These are phyloP conservation scores for Grallaria varia DNA, from an alignment of 2,113 vertebrate species.

Conservation along the genomic window DNA sequence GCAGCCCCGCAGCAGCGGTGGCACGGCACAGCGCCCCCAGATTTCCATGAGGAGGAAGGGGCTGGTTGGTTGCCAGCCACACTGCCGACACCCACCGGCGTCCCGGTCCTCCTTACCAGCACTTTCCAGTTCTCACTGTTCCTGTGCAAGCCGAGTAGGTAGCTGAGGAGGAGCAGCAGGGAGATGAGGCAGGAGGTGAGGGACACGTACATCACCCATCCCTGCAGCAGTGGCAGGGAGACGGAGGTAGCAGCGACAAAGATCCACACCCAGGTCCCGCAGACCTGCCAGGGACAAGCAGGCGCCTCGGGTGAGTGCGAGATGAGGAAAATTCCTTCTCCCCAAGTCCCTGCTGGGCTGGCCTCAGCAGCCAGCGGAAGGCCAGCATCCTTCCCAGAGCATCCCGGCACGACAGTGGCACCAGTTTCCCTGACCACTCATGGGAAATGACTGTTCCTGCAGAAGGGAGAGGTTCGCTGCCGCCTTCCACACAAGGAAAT, in stretches of 20 bases:
- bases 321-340: not conserved
- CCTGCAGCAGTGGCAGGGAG: conserved; percentile 20
- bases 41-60: not conserved
- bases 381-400: not conserved
- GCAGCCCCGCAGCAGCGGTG: accelerated
- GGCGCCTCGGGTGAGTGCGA: accelerated
- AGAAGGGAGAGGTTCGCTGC: not conserved
- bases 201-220: conserved; percentile 66
- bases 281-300: not conserved
- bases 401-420: accelerated
- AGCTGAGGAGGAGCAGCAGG: conserved; percentile 42
- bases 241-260: not conserved
- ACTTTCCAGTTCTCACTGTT: conserved; percentile 63
- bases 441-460: not conserved
- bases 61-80: accelerated
- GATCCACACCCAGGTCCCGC: conserved; percentile 55
- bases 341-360: accelerated
- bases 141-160: conserved; percentile 22
- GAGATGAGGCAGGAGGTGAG: conserved; percentile 55
- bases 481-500: not conserved
- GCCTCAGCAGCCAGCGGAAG: not conserved
- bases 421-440: accelerated
- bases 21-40: not conserved
- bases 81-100: accelerated
- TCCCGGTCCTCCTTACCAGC: conserved; percentile 37